These are phyloP conservation scores for Sterna hirundo DNA, from an alignment of 2,113 vertebrate genomes.

Conservation along the genomic window DNA sequence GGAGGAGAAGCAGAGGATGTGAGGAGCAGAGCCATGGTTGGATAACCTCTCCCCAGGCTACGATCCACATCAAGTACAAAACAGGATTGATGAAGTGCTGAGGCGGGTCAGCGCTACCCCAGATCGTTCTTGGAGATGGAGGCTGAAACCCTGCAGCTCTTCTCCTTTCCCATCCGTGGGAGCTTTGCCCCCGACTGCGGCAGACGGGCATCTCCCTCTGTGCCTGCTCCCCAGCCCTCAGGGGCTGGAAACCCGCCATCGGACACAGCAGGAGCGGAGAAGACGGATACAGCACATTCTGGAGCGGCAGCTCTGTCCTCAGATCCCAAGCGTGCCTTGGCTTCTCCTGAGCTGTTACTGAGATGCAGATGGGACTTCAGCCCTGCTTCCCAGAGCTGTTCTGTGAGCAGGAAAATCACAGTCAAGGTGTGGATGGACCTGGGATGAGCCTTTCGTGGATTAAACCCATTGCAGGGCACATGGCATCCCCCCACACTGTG, in stretches of 20 bases:
- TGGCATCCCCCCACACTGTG: not conserved
- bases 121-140: not conserved
- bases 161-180: not conserved
- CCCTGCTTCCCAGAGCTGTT: not conserved
- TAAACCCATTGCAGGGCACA: not conserved
- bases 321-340: rapidly evolving
- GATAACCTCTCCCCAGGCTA: constrained; percentile 3
- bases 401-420: not conserved
- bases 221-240: not conserved
- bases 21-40: not conserved
- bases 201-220: not conserved
- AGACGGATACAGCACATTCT: not conserved
- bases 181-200: not conserved
- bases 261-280: not conserved
- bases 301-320: not conserved
- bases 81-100: not conserved
- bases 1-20: constrained; percentile 6
- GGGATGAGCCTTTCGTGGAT: not conserved
- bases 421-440: not conserved
- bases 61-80: not conserved
- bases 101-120: not conserved
- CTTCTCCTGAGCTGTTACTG: not conserved
- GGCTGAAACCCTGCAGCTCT: not conserved
- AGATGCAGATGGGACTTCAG: not conserved
- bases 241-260: not conserved